Percentiles rank a stretch among this genome's conserved stretches.
These are phyloP conservation scores for Pheosia tremula DNA, from an alignment of 2,888 invertebrate species.

Conservation along the genomic window DNA sequence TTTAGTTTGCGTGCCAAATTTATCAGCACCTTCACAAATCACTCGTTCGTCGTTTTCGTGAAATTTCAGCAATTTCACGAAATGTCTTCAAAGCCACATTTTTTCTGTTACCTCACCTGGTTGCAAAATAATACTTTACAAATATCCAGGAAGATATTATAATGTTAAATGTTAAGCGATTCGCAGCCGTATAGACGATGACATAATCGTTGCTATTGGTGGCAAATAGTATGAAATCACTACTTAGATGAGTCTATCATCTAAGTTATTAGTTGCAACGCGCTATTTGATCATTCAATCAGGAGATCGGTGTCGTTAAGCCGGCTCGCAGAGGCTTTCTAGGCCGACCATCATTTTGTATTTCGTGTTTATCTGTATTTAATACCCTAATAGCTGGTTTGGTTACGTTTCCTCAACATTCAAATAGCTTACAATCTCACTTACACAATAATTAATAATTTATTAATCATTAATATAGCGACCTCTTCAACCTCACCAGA, in stretches of 20 bases:
- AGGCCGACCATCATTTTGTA: neutral
- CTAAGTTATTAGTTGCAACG: neutral
- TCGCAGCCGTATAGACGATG: neutral
- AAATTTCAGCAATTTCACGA: too few relatives aligned
- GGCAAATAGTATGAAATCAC: constrained; percentile 2
- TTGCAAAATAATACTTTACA: neutral
- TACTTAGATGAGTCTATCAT: neutral
- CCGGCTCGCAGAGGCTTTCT: neutral
- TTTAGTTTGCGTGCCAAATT: too few relatives aligned
- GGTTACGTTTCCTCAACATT: too few relatives aligned
- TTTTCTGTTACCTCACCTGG: neutral
- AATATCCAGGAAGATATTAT: constrained; percentile 2
- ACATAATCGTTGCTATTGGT: neutral
- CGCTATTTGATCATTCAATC: neutral
- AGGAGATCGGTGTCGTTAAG: neutral
- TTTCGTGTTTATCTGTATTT: too few relatives aligned
- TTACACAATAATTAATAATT: too few relatives aligned
- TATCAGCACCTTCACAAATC: too few relatives aligned
- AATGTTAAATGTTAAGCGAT: neutral
- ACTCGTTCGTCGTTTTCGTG: too few relatives aligned
- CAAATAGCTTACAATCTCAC: too few relatives aligned
- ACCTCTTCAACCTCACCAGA: too few relatives aligned
- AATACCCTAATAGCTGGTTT: too few relatives aligned
- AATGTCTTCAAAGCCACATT: too few relatives aligned
- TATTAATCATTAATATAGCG: too few relatives aligned